Percentiles rank a stretch among this genome's conserved stretches.
Evolutionary conservation across 2,113 vertebrate species (phyloP).

Genomic region (Tretioscincus oriximinensis): DNA sequence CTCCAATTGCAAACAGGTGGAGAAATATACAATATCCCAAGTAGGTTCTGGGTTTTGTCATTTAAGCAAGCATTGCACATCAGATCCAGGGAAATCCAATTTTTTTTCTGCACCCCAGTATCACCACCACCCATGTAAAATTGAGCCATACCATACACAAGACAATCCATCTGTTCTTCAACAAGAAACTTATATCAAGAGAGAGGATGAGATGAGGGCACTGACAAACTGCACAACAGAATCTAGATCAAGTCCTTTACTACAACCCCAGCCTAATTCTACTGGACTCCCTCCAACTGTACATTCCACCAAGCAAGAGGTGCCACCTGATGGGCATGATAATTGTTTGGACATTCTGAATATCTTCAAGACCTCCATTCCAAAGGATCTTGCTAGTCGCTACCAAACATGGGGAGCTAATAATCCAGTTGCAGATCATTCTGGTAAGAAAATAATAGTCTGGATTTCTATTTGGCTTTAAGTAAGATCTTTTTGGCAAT

Average conservation of each 20-base stretch:
- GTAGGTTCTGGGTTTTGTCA: slow-evolving; percentile 71
- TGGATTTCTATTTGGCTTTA: not conserved
- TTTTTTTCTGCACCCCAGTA: slow-evolving; percentile 62
- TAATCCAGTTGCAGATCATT: slow-evolving; percentile 79
- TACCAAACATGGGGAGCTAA: slow-evolving; percentile 88
- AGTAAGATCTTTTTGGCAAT: not conserved
- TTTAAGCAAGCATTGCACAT: slow-evolving; percentile 77
- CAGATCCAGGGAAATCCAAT: slow-evolving; percentile 73
- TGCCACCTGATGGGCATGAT: slow-evolving; percentile 72
- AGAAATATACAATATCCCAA: slow-evolving; percentile 71
- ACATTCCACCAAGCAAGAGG: slow-evolving; percentile 75
- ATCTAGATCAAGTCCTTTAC: slow-evolving; percentile 59
- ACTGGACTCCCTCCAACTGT: slow-evolving; percentile 56
- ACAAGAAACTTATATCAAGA: slow-evolving; percentile 64
- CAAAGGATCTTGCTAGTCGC: slow-evolving; percentile 85
- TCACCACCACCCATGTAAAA: slow-evolving; percentile 62
- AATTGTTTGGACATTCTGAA: slow-evolving; percentile 81
- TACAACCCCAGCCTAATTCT: slow-evolving; percentile 57
- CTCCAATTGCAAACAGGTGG: slow-evolving; percentile 63
- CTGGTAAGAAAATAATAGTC: slow-evolving; percentile 74
- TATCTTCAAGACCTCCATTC: slow-evolving; percentile 89
- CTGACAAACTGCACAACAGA: slow-evolving; percentile 61
- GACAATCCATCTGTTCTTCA: slow-evolving; percentile 69
- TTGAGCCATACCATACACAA: slow-evolving; percentile 55
- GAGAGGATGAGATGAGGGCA: slow-evolving; percentile 65